A percentile compares a stretch with the other conserved stretches of the same genome.
These are phyloP conservation scores for Drosophila rellima DNA, from an alignment of 2,888 invertebrate species.

Conservation along the genomic window DNA sequence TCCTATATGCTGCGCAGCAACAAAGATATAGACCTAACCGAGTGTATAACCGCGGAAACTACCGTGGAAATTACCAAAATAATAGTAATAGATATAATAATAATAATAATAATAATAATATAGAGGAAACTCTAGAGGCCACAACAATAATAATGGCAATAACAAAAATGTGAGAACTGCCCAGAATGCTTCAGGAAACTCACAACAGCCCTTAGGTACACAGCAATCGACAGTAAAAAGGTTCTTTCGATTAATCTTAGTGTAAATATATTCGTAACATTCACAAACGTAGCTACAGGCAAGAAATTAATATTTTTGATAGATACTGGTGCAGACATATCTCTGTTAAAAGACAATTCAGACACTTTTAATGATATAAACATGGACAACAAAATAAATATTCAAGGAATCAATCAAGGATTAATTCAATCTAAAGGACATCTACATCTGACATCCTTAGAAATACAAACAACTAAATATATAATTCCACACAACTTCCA, in stretches of 20 bases:
- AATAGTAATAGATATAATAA: not conserved
- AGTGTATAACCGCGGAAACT: not conserved
- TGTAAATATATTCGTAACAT: slow-evolving; percentile 4
- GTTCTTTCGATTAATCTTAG: slow-evolving; percentile 15
- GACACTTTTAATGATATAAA: not conserved
- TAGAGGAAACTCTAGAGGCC: slow-evolving; percentile 6
- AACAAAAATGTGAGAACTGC: not conserved
- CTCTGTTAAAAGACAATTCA: not conserved
- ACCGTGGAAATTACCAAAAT: slow-evolving; percentile 1
- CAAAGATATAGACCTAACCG: not conserved
- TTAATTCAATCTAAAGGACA: slow-evolving; percentile 8
- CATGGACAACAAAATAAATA: slow-evolving; percentile 1
- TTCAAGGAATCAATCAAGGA: slow-evolving; percentile 12
- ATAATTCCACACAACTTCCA: slow-evolving; percentile 12
- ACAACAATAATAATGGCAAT: too few relatives aligned
- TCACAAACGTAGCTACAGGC: not conserved
- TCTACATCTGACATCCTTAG: not conserved
- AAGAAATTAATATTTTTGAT: slow-evolving; percentile 4
- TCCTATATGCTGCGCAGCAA: not conserved
- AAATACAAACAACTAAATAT: slow-evolving; percentile 12
- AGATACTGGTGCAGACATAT: slow-evolving; percentile 10
- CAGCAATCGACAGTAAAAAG: not conserved
- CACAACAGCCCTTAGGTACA: slow-evolving; percentile 1
- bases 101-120: not conserved
- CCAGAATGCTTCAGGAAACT: slow-evolving; percentile 6